A percentile compares a stretch with the other conserved stretches of the same genome.
Evolutionary conservation across 2,888 invertebrate genomes (phyloP).

Genomic region (Julus scanicus): DNA sequence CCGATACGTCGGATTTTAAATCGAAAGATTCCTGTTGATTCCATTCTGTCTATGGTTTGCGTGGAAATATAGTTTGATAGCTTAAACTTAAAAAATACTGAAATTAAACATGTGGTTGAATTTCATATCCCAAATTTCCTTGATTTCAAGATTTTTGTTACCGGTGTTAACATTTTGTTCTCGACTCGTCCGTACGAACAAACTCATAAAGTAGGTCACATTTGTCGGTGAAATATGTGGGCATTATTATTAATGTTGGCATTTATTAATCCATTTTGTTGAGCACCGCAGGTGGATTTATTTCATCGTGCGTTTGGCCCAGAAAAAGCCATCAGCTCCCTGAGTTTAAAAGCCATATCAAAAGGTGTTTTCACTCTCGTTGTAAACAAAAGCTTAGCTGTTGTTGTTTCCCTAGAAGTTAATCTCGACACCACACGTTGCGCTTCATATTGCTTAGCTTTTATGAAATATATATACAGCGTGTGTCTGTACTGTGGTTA

Average conservation of each 20-base stretch:
- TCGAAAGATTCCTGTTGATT: too few species aligned
- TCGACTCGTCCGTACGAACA: neutral
- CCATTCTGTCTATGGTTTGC: too few species aligned
- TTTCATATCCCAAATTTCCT: too few species aligned
- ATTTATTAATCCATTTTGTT: conserved; percentile 17
- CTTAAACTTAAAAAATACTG: too few species aligned
- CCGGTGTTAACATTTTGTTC: neutral
- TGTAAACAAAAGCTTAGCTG: neutral
- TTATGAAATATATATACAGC: too few species aligned
- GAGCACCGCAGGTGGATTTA: neutral
- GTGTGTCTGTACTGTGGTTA: too few species aligned
- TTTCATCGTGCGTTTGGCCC: neutral
- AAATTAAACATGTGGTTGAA: too few species aligned
- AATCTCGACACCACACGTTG: neutral
- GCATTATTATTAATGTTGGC: conserved; percentile 8
- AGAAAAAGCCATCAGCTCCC: neutral
- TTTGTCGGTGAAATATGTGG: neutral
- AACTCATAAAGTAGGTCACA: neutral
- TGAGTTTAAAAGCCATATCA: neutral
- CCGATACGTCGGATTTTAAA: too few species aligned
- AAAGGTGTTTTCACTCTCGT: too few species aligned
- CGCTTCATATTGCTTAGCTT: neutral
- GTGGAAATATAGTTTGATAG: too few species aligned
- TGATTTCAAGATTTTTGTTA: too few species aligned
- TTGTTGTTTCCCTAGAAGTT: neutral